Evolutionary conservation across 2,113 vertebrate species (phyloP), one percentile per base, ranked within the genome.

Genomic region (Cyanoramphus novaezelandiae): DNA sequence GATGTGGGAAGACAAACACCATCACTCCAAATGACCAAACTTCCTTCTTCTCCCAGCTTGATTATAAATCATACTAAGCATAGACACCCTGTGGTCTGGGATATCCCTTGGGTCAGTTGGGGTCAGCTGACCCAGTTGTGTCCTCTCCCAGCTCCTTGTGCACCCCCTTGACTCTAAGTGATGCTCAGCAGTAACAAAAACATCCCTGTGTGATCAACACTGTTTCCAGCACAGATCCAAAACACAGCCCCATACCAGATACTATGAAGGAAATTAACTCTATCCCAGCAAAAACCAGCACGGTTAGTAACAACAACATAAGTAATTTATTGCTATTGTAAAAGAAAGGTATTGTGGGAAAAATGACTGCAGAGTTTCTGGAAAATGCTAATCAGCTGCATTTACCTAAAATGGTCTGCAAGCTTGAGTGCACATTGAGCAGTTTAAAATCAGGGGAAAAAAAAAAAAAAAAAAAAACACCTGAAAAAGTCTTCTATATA

Each of bases 151-250:
- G 57, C 33, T 59, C 57, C 13, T 35, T 59, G 57, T 35, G 57
- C 57, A 7, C 9, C 21, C 18, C 33, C 27, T 29, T 23, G 47
- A 23, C 18, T 39, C 35, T 52, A 16, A 35, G 68, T 39, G 1
- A 33, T 35, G 24, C 9, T 24, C 60, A 41, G 67, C 10, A 68
- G 3, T 21, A 20, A 8, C 20, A n/a, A 9, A 39, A 74, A n/a
- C 6, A n/a, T 13, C 4, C 9, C 11, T 52, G 50, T 8, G 23
- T 2, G 24, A 11, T 6, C 27, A 72, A 6, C 2, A 0, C 10
- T 72, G 19, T 0, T 53, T 41, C 37, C 50, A 27, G 15, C 27
- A 44, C 8, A 4, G 25, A n/a, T 6, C 7, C 50, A 44, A 35
- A 20, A 2, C 27, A 14, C 50, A 52, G 37, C 37, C 28, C 60